Evolutionary conservation across 2,113 vertebrate species (phyloP), one percentile per base, ranked within the genome.

Genomic region (Crotalus horridus): DNA sequence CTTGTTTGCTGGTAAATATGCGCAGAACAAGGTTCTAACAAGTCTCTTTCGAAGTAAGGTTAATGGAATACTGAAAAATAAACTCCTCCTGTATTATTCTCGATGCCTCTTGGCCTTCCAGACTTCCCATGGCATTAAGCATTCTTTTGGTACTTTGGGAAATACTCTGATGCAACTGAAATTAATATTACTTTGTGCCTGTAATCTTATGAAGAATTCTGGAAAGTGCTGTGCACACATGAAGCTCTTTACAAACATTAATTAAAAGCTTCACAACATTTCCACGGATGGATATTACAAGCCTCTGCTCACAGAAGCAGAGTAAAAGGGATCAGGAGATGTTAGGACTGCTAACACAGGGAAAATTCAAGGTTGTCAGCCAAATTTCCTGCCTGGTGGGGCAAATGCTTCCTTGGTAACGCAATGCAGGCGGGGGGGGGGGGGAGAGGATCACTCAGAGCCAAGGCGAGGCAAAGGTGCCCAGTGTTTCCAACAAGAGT

Each of bases 231-330:
- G 88, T 85, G 48, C 61, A 85, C 29, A 74, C 58, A 81, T 39
- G 85, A 93, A 90, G 55, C 64, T 91, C 88, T 91, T 91, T 56
- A 91, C 59, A 88, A 54, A 88, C 55, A 5, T 85, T 94, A 94
- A 93, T 93, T 93, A 94, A 93, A 93, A 61, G 54, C 91, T 91
- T 90, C 81, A 90, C 93, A 90, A 64, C 88, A 93, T 59, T 85
- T 43, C 85, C 87, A 81, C 88, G 59, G 26, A 48, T 93, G 86
- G 20, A 53, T 92, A 87, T 89, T 88, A 74, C 89, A 11, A 4
- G 87, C 85, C 90, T 85, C 90, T 69, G 59, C 56, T 94, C 39
- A 54, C 46, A 88, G 85, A 91, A 24, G 29, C 8, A 51, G 17
- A 46, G 46, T 61, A 85, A 29, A 87, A 17, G 24, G 21, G 74